Evolutionary conservation across 1,140 invertebrate genomes (phyloP).

Genomic region (Drosophila sproati): DNA sequence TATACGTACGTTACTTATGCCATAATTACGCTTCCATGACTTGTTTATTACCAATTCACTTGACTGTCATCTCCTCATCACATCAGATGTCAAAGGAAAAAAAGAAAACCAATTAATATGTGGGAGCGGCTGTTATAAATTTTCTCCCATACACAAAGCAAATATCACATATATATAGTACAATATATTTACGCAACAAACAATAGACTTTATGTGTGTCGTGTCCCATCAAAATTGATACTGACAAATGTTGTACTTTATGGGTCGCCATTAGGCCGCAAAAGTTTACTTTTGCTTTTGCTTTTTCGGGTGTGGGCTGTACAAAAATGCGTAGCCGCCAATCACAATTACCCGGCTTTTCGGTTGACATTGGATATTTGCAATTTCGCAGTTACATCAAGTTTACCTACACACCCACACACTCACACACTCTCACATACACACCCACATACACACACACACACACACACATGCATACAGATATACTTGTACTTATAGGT

Average conservation of each 20-base stretch:
- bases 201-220: slow-evolving; percentile 64
- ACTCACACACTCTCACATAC: neutral
- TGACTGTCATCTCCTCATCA: slow-evolving; percentile 23
- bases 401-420: neutral
- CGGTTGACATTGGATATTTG: slow-evolving; percentile 42
- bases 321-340: slow-evolving; percentile 61
- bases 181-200: slow-evolving; percentile 63
- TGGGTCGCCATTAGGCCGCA: slow-evolving; percentile 68
- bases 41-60: slow-evolving; percentile 27
- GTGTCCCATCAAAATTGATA: slow-evolving; percentile 72
- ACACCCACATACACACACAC: neutral
- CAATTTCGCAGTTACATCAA: slow-evolving; percentile 42
- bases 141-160: slow-evolving; percentile 14
- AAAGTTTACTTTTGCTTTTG: slow-evolving; percentile 56
- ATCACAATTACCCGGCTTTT: slow-evolving; percentile 70
- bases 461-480: neutral
- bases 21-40: slow-evolving; percentile 23
- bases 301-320: slow-evolving; percentile 1
- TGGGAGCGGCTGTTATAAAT: slow-evolving; percentile 56
- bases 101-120: slow-evolving; percentile 50
- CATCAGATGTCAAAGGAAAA: slow-evolving; percentile 12
- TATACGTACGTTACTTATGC: neutral
- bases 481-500: slow-evolving; percentile 13
- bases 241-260: slow-evolving; percentile 77
- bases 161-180: slow-evolving; percentile 15